Conservation (phyloP, 1,140 invertebrate species). For the Magallana gigas region DNA sequence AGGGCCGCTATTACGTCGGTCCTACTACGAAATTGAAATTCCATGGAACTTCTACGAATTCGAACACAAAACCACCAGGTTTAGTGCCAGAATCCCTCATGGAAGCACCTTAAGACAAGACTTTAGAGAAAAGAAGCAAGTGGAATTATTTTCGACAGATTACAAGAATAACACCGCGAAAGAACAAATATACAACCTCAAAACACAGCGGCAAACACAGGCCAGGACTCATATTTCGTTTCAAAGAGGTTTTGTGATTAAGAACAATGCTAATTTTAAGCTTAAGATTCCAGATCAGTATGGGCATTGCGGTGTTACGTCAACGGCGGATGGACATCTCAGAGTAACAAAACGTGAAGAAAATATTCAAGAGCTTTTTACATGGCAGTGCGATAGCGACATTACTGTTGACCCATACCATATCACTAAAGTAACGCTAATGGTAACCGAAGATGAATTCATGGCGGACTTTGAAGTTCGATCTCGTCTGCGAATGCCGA, state of each 20-base stretch:
- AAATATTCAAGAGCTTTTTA: conserved; percentile 66
- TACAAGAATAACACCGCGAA: conserved; percentile 68
- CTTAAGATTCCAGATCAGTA: conserved; percentile 65
- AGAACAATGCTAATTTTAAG: conserved; percentile 66
- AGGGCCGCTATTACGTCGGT: conserved; percentile 58
- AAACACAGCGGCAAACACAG: conserved; percentile 68
- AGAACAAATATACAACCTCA: conserved; percentile 69
- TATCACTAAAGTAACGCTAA: conserved; percentile 63
- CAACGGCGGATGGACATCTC: conserved; percentile 65
- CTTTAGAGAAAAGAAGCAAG: conserved; percentile 64
- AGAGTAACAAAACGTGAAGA: conserved; percentile 65
- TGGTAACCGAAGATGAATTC: conserved; percentile 69
- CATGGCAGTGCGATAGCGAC: conserved; percentile 70
- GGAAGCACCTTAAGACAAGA: conserved; percentile 52
- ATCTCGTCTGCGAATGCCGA: conserved; percentile 65
- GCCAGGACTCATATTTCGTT: conserved; percentile 65
- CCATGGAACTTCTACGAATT: conserved; percentile 72
- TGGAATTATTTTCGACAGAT: conserved; percentile 65
- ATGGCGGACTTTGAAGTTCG: conserved; percentile 70
- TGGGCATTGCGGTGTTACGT: conserved; percentile 67
- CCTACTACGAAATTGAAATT: conserved; percentile 65
- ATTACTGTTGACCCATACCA: conserved; percentile 69
- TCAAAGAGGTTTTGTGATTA: conserved; percentile 65
- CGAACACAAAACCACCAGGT: conserved; percentile 64
- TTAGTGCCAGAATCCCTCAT: conserved; percentile 55